Conservation (phyloP, 2,113 vertebrate species). For the Corythornis vintsioides region DNA sequence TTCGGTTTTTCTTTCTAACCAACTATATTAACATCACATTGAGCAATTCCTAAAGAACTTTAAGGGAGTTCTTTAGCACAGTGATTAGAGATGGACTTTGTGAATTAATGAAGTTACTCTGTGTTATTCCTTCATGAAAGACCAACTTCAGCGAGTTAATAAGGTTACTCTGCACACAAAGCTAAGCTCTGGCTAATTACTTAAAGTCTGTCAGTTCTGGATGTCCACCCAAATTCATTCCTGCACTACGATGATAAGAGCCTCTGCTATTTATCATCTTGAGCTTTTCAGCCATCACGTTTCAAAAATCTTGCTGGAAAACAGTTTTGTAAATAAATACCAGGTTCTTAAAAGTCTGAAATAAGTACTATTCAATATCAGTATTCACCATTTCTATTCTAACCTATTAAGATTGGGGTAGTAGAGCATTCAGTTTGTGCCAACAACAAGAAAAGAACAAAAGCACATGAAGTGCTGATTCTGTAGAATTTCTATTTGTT, state of each 20-base stretch:
- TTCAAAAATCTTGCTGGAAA: neutral
- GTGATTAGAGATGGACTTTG: neutral
- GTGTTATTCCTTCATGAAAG: neutral
- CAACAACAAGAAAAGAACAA: neutral
- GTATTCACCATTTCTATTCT: neutral
- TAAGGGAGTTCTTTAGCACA: neutral
- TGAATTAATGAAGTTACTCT: slow-evolving; percentile 13
- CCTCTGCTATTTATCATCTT: neutral
- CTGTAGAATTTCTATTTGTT: neutral
- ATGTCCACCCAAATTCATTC: neutral
- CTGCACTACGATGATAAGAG: neutral
- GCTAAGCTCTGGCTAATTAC: neutral
- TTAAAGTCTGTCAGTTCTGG: neutral
- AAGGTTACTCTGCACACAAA: neutral
- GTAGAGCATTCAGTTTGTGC: neutral
- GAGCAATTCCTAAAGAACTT: neutral
- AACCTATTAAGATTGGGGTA: neutral
- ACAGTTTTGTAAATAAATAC: neutral
- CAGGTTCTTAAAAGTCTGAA: neutral
- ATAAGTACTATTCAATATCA: neutral
- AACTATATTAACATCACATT: neutral
- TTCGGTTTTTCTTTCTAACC: neutral
- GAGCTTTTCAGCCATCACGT: neutral
- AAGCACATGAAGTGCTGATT: neutral
- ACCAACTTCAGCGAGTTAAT: neutral